phyloP scores from a whole-genome alignment of 2,113 vertebrate species.

The Scomber scombrus region DNA sequence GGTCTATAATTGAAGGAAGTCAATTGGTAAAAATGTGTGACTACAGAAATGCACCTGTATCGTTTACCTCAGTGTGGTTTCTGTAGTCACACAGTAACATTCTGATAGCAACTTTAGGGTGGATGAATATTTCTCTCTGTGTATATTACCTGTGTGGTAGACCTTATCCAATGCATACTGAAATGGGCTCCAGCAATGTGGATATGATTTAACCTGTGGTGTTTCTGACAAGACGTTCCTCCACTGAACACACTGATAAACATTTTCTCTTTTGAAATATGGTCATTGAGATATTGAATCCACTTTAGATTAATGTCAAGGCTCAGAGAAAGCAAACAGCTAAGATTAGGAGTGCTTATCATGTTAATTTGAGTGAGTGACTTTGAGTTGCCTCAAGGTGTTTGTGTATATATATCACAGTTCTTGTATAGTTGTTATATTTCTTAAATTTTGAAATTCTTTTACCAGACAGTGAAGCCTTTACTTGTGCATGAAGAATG shows the following conservation, averaged over 20 bases:
- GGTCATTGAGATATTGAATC: neutral
- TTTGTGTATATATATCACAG: no score
- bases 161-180: neutral
- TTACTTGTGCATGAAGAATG: neutral
- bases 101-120: no score
- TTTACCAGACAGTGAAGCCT: neutral
- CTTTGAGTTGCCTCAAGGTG: neutral
- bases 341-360: neutral
- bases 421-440: no score
- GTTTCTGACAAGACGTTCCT: neutral
- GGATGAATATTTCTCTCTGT: no score
- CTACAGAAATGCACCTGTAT: no score
- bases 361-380: neutral
- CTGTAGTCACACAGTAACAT: no score
- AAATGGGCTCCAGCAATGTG: neutral
- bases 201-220: neutral
- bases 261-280: neutral
- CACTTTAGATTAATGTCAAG: neutral
- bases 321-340: conserved; percentile 7
- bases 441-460: neutral
- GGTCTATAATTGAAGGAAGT: no score
- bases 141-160: no score
- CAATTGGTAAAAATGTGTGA: no score
- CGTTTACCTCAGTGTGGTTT: no score
- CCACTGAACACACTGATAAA: neutral